Percentiles rank a stretch among this genome's conserved stretches.
Evolutionary conservation across 2,888 invertebrate species (phyloP).

Genomic region (Philaethria dido): DNA sequence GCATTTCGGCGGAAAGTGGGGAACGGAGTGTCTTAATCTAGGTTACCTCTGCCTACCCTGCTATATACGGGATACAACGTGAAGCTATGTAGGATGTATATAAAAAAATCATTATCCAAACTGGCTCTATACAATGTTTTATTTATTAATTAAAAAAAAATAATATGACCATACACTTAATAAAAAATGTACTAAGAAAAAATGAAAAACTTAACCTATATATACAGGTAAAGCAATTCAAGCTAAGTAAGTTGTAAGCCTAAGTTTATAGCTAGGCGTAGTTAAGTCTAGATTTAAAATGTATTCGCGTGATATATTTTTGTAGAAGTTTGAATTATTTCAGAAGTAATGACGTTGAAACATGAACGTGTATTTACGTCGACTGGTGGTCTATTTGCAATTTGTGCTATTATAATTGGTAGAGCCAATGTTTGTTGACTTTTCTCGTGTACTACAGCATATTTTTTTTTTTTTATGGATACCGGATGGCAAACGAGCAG

Average conservation of each 20-base stretch:
- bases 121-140: no score
- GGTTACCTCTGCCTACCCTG: no score
- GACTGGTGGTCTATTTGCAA: constrained; percentile 2
- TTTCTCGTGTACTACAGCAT: not conserved
- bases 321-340: constrained; percentile 12
- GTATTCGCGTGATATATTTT: constrained; percentile 20
- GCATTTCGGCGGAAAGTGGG: no score
- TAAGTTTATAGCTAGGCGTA: constrained; percentile 6
- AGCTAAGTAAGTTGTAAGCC: constrained; percentile 6
- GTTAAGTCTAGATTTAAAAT: constrained; percentile 12
- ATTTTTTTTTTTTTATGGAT: no score
- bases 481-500: no score
- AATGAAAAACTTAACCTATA: not conserved
- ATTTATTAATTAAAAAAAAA: no score
- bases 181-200: not conserved
- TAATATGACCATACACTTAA: no score
- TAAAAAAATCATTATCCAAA: no score
- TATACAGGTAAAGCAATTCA: not conserved
- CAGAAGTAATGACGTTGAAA: constrained; percentile 24
- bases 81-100: no score
- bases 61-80: no score
- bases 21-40: no score
- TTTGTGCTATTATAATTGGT: not conserved
- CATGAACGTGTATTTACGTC: constrained; percentile 14
- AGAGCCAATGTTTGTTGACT: not conserved